Evolutionary conservation across 1,140 invertebrate species (phyloP).

Genomic region (Callitettix versicolor): DNA sequence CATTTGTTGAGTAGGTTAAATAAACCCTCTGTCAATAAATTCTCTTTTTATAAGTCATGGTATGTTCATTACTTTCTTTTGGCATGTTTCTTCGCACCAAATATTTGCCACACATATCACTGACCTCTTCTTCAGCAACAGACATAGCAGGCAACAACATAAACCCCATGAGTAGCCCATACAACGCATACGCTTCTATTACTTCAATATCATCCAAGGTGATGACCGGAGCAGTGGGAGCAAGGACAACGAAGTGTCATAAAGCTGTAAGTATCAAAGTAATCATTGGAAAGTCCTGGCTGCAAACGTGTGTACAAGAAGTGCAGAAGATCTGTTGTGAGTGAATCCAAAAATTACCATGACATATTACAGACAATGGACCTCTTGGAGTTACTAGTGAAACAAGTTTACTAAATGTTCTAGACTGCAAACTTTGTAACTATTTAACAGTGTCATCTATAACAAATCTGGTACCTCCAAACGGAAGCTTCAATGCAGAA

Average conservation of each 20-base stretch:
- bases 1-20: too few relatives aligned
- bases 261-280: conserved; percentile 40
- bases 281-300: conserved; percentile 32
- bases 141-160: conserved; percentile 20
- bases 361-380: conserved; percentile 26
- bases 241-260: conserved; percentile 34
- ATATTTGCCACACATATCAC: neutral
- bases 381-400: conserved; percentile 14
- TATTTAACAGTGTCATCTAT: conserved; percentile 22
- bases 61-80: conserved; percentile 1
- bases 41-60: conserved; percentile 9
- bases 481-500: conserved; percentile 14
- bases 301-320: conserved; percentile 38
- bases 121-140: neutral
- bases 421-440: conserved; percentile 16
- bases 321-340: conserved; percentile 33
- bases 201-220: conserved; percentile 13
- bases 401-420: conserved; percentile 16
- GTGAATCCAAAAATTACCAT: conserved; percentile 43
- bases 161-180: conserved; percentile 19
- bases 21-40: too few relatives aligned
- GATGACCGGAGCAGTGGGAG: conserved; percentile 11
- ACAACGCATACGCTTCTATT: conserved; percentile 19
- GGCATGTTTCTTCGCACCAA: neutral
- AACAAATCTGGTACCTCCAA: conserved; percentile 21